These are phyloP conservation scores for Epizoanthus rinbou DNA, from an alignment of 92 coral and sea anemone species.

Conservation along the genomic window DNA sequence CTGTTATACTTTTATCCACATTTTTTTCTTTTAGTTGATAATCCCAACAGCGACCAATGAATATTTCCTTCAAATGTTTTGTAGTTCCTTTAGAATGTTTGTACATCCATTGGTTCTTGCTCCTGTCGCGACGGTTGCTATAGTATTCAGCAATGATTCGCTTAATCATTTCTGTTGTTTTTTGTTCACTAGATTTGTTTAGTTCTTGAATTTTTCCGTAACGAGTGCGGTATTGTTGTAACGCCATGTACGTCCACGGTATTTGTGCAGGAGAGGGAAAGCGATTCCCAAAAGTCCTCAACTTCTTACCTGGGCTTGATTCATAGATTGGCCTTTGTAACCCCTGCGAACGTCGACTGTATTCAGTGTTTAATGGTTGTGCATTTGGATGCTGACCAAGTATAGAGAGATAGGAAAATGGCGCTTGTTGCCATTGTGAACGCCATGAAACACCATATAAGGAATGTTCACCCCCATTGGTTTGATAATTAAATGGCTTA, in stretches of 20 bases:
- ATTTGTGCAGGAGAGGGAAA: background rate
- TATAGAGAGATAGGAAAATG: background rate
- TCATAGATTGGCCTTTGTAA: background rate
- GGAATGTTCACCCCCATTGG: too few species aligned
- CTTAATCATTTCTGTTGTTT: constrained; percentile 4
- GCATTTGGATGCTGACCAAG: background rate
- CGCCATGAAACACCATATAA: too few species aligned
- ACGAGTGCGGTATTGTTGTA: too few species aligned
- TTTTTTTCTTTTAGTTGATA: constrained; percentile 57
- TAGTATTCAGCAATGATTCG: constrained; percentile 62
- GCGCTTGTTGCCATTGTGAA: background rate
- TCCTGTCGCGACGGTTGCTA: constrained; percentile 56
- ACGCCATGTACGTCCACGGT: background rate
- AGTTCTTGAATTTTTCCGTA: background rate
- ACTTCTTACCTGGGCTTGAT: background rate
- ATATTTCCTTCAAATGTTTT: constrained; percentile 75
- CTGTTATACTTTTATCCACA: constrained; percentile 41
- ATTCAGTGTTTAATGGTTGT: background rate
- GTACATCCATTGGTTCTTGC: constrained; percentile 75
- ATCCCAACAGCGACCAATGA: constrained; percentile 96
- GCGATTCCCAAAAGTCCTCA: background rate
- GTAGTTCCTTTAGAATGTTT: constrained; percentile 80
- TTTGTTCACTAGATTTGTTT: background rate
- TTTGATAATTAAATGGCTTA: too few species aligned
- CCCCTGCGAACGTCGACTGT: background rate